These are phyloP conservation scores for Unio pictorum DNA, from an alignment of 2,888 invertebrate species.

Conservation along the genomic window DNA sequence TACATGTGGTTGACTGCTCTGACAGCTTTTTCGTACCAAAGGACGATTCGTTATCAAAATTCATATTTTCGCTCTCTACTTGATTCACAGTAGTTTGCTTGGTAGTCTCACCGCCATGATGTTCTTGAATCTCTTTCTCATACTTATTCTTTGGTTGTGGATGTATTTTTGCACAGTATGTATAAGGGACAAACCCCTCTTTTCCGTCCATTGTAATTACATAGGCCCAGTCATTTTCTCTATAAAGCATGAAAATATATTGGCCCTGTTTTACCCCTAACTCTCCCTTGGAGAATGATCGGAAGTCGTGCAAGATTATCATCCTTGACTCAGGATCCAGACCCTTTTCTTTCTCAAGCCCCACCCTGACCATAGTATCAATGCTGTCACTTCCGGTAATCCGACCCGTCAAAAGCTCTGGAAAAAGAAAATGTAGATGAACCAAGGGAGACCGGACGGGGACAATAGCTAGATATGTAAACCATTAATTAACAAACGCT, in stretches of 20 bases:
- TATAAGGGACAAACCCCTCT: conserved; percentile 95
- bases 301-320: conserved; percentile 80
- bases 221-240: conserved; percentile 98
- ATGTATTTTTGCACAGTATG: conserved; percentile 72
- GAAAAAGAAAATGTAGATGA: no score
- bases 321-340: conserved; percentile 41
- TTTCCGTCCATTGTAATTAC: conserved; percentile 91
- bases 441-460: no score
- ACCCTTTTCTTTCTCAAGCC: conserved; percentile 85
- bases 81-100: not conserved
- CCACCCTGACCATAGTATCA: conserved; percentile 89
- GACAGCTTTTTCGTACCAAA: no score
- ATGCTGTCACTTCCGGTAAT: conserved; percentile 96
- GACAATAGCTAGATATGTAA: no score
- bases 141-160: not conserved
- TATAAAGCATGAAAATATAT: conserved; percentile 93
- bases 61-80: not conserved
- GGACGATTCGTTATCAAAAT: not conserved
- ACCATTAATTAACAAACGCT: no score
- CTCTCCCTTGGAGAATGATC: conserved; percentile 95
- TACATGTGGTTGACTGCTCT: no score
- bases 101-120: not conserved
- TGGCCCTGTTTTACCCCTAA: conserved; percentile 87
- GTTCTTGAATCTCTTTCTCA: not conserved
- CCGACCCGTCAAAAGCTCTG: conserved; percentile 76